These are phyloP conservation scores for Ceratitis capitata DNA, from an alignment of 1,140 invertebrate species.

Conservation along the genomic window DNA sequence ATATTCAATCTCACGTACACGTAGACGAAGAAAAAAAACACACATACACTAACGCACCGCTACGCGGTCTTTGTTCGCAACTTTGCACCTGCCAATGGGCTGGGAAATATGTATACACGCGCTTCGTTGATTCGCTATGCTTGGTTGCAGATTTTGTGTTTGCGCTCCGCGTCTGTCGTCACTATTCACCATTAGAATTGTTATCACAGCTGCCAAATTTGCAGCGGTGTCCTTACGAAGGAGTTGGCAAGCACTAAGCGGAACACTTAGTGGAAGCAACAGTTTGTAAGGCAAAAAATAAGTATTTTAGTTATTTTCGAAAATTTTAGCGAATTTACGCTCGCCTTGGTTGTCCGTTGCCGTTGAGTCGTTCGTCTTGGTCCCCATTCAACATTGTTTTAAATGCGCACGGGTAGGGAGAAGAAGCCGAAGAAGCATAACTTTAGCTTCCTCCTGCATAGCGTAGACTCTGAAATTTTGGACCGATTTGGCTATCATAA, in stretches of 20 bases:
- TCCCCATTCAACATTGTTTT: not conserved
- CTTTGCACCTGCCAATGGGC: slow-evolving; percentile 17
- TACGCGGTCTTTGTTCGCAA: not conserved
- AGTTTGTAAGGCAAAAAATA: slow-evolving; percentile 39
- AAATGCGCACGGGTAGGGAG: not conserved
- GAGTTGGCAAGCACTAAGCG: slow-evolving; percentile 4
- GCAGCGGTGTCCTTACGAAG: not conserved
- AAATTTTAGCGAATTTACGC: not conserved
- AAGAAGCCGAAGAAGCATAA: not conserved
- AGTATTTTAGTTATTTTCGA: not conserved
- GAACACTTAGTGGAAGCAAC: slow-evolving; percentile 38
- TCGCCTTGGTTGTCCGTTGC: not conserved
- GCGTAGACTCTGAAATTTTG: not conserved
- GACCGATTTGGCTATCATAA: slow-evolving; percentile 3
- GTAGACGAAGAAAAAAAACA: too few species aligned
- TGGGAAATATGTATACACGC: not conserved
- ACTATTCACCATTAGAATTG: not conserved
- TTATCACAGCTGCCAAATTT: slow-evolving; percentile 36
- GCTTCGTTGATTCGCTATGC: slow-evolving; percentile 5
- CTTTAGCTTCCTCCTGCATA: not conserved
- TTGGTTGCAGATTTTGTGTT: slow-evolving; percentile 26
- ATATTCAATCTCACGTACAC: too few species aligned
- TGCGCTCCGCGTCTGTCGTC: not conserved
- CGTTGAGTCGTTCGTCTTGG: too few species aligned
- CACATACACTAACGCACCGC: not conserved